Percentiles rank a stretch among this genome's conserved stretches.
Conservation (phyloP, 2,888 invertebrate species). For the Tetrapedia diversipes region DNA sequence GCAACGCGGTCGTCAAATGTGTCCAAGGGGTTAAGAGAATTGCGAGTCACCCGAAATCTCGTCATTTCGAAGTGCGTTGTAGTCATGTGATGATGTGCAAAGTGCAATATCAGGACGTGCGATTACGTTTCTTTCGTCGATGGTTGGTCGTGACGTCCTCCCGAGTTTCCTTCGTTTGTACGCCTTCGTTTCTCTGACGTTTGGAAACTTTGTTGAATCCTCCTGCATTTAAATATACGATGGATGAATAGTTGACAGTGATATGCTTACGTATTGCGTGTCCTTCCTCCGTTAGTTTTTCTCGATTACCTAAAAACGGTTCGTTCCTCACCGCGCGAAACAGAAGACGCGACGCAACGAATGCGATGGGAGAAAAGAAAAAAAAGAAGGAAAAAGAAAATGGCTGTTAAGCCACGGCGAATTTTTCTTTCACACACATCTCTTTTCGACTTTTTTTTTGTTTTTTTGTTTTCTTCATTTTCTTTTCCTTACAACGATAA, state of each 20-base stretch:
- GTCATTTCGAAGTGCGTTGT: slow-evolving; percentile 8
- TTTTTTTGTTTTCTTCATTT: slow-evolving; percentile 2
- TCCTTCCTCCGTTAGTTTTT: slow-evolving; percentile 34
- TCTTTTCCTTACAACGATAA: not conserved
- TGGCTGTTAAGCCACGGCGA: slow-evolving; percentile 75
- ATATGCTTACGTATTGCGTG: slow-evolving; percentile 33
- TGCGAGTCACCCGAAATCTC: slow-evolving; percentile 13
- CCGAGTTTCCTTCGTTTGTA: slow-evolving; percentile 32
- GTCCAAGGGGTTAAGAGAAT: too few species aligned
- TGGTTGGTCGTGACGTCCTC: slow-evolving; percentile 10
- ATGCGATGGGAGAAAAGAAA: slow-evolving; percentile 36
- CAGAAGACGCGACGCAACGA: slow-evolving; percentile 48
- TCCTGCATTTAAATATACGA: slow-evolving; percentile 59
- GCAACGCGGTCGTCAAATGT: too few species aligned
- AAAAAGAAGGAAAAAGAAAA: slow-evolving; percentile 50
- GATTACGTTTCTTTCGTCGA: slow-evolving; percentile 15
- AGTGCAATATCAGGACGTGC: slow-evolving; percentile 42
- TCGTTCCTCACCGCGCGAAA: slow-evolving; percentile 36
- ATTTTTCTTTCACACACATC: slow-evolving; percentile 48
- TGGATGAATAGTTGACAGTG: slow-evolving; percentile 39
- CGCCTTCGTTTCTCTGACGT: slow-evolving; percentile 27
- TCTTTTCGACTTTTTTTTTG: slow-evolving; percentile 8
- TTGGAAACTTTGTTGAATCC: slow-evolving; percentile 40
- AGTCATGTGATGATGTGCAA: slow-evolving; percentile 30
- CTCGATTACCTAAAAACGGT: slow-evolving; percentile 43